A percentile compares a stretch with the other conserved stretches of the same genome.
These are phyloP conservation scores for Galbula dea DNA, from an alignment of 2,113 vertebrate genomes.

Conservation along the genomic window DNA sequence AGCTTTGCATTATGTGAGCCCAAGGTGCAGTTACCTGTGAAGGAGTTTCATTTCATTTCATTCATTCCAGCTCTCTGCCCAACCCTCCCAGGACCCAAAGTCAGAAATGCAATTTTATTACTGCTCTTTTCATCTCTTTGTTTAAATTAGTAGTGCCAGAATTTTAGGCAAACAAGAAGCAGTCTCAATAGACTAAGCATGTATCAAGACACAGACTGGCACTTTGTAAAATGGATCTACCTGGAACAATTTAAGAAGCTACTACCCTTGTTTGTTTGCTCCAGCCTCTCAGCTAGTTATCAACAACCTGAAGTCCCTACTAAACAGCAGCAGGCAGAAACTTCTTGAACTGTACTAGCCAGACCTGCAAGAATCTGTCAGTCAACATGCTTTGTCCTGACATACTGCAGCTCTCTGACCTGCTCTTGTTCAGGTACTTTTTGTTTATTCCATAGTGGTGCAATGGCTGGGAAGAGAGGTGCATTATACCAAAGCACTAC, in stretches of 20 bases:
- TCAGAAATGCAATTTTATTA: not conserved
- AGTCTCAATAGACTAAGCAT: not conserved
- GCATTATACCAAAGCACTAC: not conserved
- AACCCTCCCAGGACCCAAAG: not conserved
- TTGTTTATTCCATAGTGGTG: not conserved
- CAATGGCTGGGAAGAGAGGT: not conserved
- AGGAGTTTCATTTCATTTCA: not conserved
- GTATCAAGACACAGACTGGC: not conserved
- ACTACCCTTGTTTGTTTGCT: not conserved
- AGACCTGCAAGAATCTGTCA: not conserved
- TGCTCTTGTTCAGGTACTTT: not conserved
- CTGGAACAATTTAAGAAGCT: not conserved
- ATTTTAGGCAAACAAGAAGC: not conserved
- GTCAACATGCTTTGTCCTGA: not conserved
- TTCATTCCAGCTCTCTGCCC: not conserved
- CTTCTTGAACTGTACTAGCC: not conserved
- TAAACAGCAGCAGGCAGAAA: not conserved
- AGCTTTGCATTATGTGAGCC: not conserved
- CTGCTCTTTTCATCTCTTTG: fast-evolving
- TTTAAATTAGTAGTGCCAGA: not conserved
- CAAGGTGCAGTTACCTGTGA: constrained; percentile 10
- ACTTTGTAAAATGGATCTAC: not conserved
- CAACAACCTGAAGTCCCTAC: not conserved
- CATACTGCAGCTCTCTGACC: not conserved
- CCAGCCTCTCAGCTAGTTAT: not conserved